Conservation (phyloP, 2,113 vertebrate species). For the Trochalopteron elliotii region DNA sequence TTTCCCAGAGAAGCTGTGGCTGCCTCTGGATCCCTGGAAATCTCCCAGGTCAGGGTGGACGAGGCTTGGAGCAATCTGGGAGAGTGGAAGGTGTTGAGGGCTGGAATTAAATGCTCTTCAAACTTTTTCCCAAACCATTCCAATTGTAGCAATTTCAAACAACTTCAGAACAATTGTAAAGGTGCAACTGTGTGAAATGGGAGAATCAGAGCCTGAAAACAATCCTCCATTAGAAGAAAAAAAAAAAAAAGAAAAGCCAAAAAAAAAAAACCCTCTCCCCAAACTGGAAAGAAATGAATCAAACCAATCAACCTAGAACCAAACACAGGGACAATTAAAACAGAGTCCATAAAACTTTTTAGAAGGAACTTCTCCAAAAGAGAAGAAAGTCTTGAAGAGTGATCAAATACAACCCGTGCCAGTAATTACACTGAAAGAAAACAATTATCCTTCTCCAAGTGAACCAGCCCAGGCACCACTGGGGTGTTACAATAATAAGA, state of each 20-base stretch:
- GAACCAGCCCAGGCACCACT: background rate
- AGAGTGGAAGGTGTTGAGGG: background rate
- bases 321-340: background rate
- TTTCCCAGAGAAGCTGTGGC: background rate
- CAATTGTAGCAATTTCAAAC: background rate
- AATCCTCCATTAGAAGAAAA: background rate
- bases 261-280: too few species aligned
- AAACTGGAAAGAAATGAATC: constrained; percentile 10
- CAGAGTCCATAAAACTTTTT: constrained; percentile 11
- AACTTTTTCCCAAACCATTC: background rate
- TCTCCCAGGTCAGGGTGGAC: background rate
- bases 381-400: constrained; percentile 27
- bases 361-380: constrained; percentile 1
- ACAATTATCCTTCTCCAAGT: background rate
- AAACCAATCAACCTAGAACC: background rate
- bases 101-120: background rate
- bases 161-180: background rate
- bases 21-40: background rate
- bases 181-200: background rate
- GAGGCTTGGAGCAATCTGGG: background rate
- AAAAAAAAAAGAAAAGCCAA: background rate
- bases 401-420: background rate
- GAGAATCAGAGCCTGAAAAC: background rate
- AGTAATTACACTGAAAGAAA: background rate
- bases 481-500: constrained; percentile 17